These are phyloP conservation scores for Drosophila ogumai DNA, from an alignment of 1,140 invertebrate genomes.

Conservation along the genomic window DNA sequence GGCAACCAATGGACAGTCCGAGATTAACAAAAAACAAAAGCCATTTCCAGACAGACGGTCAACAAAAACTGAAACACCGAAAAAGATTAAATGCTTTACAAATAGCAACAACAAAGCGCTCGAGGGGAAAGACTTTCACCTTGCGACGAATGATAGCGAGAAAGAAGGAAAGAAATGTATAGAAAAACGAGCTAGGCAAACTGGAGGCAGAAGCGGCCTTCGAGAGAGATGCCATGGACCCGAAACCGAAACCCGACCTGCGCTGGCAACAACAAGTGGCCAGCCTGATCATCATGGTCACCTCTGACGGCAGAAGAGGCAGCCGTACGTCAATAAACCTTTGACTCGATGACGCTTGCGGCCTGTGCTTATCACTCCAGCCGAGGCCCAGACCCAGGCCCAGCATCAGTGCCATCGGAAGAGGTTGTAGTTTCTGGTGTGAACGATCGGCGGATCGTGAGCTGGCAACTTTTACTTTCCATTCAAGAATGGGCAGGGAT, in stretches of 20 bases:
- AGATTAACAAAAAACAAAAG: conserved; percentile 68
- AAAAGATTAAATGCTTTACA: conserved; percentile 79
- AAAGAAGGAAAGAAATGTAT: conserved; percentile 47
- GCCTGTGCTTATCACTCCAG: conserved; percentile 63
- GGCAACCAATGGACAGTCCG: conserved; percentile 39
- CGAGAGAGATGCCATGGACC: conserved; percentile 67
- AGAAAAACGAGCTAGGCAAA: conserved; percentile 39
- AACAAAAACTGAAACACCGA: conserved; percentile 67
- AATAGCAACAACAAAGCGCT: conserved; percentile 76
- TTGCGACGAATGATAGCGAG: conserved; percentile 58
- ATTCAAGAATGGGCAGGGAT: conserved; percentile 72
- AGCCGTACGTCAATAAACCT: conserved; percentile 75
- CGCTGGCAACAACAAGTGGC: conserved; percentile 68
- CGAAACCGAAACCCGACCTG: conserved; percentile 51
- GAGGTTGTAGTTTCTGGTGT: conserved; percentile 25
- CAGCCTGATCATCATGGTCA: conserved; percentile 38
- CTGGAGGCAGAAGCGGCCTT: conserved; percentile 66
- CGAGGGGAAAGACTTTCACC: conserved; percentile 83
- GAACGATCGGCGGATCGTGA: conserved; percentile 47
- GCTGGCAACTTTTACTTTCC: conserved; percentile 76
- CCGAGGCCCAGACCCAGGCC: conserved; percentile 7
- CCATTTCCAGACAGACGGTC: conserved; percentile 40
- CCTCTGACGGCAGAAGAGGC: conserved; percentile 38
- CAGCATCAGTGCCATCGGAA: conserved; percentile 10
- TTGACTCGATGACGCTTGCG: conserved; percentile 68